These are phyloP conservation scores for Neodiprion pinetum DNA, from an alignment of 1,140 invertebrate genomes.

Conservation along the genomic window DNA sequence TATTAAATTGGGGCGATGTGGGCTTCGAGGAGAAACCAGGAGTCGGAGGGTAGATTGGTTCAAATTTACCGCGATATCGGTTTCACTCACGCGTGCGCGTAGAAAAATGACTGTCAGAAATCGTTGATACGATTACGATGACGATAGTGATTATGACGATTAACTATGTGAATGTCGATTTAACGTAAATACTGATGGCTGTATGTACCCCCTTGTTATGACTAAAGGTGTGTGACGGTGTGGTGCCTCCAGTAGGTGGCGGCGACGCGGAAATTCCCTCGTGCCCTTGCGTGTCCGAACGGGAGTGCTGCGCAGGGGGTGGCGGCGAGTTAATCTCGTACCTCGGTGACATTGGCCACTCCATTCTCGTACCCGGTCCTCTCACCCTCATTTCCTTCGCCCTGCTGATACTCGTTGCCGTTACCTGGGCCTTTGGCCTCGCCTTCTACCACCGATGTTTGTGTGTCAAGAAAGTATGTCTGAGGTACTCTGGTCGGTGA, in stretches of 20 bases:
- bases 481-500: conserved; percentile 17
- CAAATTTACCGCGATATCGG: too few species aligned
- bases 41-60: too few species aligned
- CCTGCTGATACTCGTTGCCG: conserved; percentile 38
- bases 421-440: conserved; percentile 36
- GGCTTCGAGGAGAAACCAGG: too few species aligned
- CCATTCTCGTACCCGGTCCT: conserved; percentile 34
- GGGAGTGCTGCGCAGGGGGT: conserved; percentile 15
- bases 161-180: not conserved
- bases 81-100: too few species aligned
- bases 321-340: conserved; percentile 28
- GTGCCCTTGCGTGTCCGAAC: conserved; percentile 1
- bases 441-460: conserved; percentile 31
- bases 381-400: conserved; percentile 38
- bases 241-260: conserved; percentile 40
- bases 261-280: conserved; percentile 17
- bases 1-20: too few species aligned
- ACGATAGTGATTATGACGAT: not conserved
- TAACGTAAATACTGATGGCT: conserved; percentile 13
- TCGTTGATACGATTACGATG: too few species aligned
- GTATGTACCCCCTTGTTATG: conserved; percentile 23
- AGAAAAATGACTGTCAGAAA: too few species aligned
- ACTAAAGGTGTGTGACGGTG: conserved; percentile 40
- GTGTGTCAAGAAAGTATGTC: conserved; percentile 12
- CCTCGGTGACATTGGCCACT: conserved; percentile 32